A percentile compares a stretch with the other conserved stretches of the same genome.
These are phyloP conservation scores for Gambusia affinis DNA, from an alignment of 2,113 vertebrate genomes.

Conservation along the genomic window DNA sequence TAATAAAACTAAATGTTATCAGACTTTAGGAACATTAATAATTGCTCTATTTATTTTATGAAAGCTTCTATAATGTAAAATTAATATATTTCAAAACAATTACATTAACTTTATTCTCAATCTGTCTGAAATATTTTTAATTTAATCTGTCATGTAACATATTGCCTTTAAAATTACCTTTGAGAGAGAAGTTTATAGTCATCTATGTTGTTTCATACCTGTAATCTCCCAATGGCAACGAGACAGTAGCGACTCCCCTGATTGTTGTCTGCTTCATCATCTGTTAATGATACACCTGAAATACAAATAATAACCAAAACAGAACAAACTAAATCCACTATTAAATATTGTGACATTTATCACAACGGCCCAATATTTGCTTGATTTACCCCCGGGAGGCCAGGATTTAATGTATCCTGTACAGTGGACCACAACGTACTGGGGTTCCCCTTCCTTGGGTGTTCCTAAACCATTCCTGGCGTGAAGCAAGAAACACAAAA, in stretches of 20 bases:
- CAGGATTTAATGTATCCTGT: slow-evolving; percentile 98
- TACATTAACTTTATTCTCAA: too few species aligned
- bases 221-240: slow-evolving; percentile 96
- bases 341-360: too few species aligned
- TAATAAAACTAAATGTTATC: background rate
- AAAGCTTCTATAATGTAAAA: too few species aligned
- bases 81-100: too few species aligned
- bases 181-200: too few species aligned
- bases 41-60: background rate
- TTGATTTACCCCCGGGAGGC: slow-evolving; percentile 90
- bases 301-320: background rate
- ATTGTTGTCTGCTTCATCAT: slow-evolving; percentile 89
- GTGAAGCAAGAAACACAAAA: background rate
- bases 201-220: slow-evolving; percentile 74
- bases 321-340: background rate
- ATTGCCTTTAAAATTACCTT: too few species aligned
- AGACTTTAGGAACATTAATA: background rate
- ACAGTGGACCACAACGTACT: slow-evolving; percentile 96
- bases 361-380: background rate
- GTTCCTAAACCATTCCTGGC: slow-evolving; percentile 88
- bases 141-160: too few species aligned
- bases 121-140: too few species aligned
- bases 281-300: slow-evolving; percentile 91
- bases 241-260: slow-evolving; percentile 96
- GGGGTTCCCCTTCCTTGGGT: slow-evolving; percentile 91